These are phyloP conservation scores for Ovis canadensis DNA, from an alignment of 2,113 vertebrate genomes.

Conservation along the genomic window DNA sequence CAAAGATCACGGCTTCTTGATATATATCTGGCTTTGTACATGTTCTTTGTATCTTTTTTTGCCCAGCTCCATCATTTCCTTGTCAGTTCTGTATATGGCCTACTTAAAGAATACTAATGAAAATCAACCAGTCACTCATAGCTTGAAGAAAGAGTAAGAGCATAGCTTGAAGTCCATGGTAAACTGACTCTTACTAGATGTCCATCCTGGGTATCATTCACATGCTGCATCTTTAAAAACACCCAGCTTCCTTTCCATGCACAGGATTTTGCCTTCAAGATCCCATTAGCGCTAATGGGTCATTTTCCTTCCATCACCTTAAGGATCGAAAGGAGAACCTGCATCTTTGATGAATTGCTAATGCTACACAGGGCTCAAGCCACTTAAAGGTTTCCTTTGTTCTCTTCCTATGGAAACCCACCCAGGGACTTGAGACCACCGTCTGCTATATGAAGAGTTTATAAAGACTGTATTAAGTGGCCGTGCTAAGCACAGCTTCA, in stretches of 20 bases:
- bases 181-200: background rate
- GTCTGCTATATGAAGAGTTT: background rate
- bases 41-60: background rate
- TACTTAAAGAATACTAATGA: background rate
- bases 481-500: slow-evolving; percentile 13
- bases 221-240: background rate
- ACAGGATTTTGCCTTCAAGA: background rate
- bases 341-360: slow-evolving; percentile 51
- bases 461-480: background rate
- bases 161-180: background rate
- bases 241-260: background rate
- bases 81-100: background rate
- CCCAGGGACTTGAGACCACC: background rate
- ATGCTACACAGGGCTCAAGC: slow-evolving; percentile 9
- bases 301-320: slow-evolving; percentile 29
- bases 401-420: background rate
- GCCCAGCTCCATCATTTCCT: background rate
- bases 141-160: background rate
- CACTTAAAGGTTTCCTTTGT: slow-evolving; percentile 53
- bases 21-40: background rate
- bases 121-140: background rate
- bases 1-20: background rate
- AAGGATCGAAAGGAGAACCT: slow-evolving; percentile 40
- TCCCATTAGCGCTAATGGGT: slow-evolving; percentile 56
- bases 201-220: background rate